Base-by-base conservation (phyloP, 2,797 vertebrate species). In the Danio tinwini region DNA sequence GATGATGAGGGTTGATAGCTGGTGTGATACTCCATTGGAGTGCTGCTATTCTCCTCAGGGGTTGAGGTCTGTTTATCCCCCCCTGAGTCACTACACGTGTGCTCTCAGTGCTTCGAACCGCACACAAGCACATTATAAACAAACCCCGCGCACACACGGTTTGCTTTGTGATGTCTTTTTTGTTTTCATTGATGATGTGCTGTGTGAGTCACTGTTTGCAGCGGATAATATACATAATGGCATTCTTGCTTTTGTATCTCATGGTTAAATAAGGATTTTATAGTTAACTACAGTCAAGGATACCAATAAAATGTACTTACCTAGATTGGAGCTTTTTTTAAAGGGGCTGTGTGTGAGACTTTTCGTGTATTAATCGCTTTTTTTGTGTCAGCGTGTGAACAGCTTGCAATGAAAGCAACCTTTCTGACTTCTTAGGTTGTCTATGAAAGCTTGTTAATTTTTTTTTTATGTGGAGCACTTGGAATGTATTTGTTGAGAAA, bases 1-100 rank as follows among this genome's bases (percentile, higher is more conserved):
- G 78, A 88, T 87, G 84, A 86, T 87, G 67, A 70, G 37, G 79
- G 71, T 82, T 88, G 86, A 88, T 85, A 68, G 87, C 74, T 88
- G 84, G 81, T 85, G 77, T 86, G 85, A 73, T 62, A 53, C 83
- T 83, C 72, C 67, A 74, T 82, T 84, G 86, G 83, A 79, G 40
- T 53, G 78, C 81, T 82, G 63, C 59, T 62, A 78, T 71, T 80
- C 76, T 86, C 83, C 82, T 76, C 79, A n/a, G 76, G 76, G 76
- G 58, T 44, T 63, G 76, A 55, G 58, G 17, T 79, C 58, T 70
- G 76, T 71, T 72, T 72, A 63, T 19, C 39, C 58, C 13, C 7
- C 56, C 76, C 53, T 69, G 21, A 70, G 76, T 78, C n/a, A 0
- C 58, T 42, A 71, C 67, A 79, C 47, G 49, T 63, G 76, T 44